A percentile compares a stretch with the other conserved stretches of the same genome.
phyloP scores from a whole-genome alignment of 2,888 invertebrate genomes.

The Oligia fasciuncula region DNA sequence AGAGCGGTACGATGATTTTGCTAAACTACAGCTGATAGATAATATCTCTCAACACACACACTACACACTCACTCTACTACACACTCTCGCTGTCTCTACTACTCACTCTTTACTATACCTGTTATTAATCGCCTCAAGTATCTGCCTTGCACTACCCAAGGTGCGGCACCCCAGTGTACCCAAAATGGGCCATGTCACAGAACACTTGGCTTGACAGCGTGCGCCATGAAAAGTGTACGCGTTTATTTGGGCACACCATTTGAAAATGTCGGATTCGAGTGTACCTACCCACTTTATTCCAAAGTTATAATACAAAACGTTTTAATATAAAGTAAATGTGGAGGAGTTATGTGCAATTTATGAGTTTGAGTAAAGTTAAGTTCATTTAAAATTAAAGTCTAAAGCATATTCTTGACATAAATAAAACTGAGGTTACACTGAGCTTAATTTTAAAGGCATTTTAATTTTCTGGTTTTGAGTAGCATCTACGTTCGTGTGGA shows the following conservation, averaged over 20 bases:
- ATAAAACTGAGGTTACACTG: slow-evolving; percentile 9
- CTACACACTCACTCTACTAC: too few species aligned
- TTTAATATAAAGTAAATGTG: slow-evolving; percentile 6
- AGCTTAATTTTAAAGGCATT: not conserved
- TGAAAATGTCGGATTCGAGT: slow-evolving; percentile 22
- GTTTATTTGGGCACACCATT: slow-evolving; percentile 55
- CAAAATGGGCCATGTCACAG: slow-evolving; percentile 51
- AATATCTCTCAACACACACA: too few species aligned
- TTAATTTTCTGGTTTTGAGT: not conserved
- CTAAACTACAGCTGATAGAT: too few species aligned
- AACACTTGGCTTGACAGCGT: slow-evolving; percentile 50
- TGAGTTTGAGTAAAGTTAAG: slow-evolving; percentile 5
- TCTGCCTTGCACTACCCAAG: slow-evolving; percentile 24
- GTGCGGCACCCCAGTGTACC: slow-evolving; percentile 36
- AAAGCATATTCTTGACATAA: not conserved
- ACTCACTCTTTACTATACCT: too few species aligned
- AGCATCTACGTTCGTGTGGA: not conserved
- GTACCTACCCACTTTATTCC: slow-evolving; percentile 19
- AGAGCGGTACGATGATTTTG: too few species aligned
- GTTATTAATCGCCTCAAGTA: too few species aligned
- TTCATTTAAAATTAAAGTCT: slow-evolving; percentile 26
- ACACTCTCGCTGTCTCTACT: too few species aligned
- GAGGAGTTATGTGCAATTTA: slow-evolving; percentile 16
- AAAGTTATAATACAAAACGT: slow-evolving; percentile 34
- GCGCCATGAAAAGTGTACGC: slow-evolving; percentile 54